Evolutionary conservation across 2,113 vertebrate species (phyloP), one percentile per base, ranked within the genome.

Genomic region (Oryzias melastigma): DNA sequence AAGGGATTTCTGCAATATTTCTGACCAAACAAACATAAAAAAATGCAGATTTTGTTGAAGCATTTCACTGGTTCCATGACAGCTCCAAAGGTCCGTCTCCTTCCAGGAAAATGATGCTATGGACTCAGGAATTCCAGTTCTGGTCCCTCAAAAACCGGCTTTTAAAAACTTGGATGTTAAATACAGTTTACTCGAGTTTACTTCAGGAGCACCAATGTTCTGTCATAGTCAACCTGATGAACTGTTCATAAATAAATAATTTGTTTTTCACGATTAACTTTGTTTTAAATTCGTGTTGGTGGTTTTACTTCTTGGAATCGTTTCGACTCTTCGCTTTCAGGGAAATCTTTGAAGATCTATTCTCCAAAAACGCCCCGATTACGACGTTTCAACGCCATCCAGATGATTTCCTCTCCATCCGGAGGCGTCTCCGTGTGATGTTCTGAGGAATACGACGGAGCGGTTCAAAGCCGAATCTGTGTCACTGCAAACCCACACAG

Each of bases 91-190:
- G 5, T 27, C 6, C 10, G n/a, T 35, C 8, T 35, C 29, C 7
- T 10, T 35, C 2, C 1, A 35, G 10, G 7, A 35, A 35, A 35
- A 35, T 35, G 29, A 58, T 27, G 16, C 7, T 29, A 16, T 17
- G 1, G 13, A 60, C 47, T 41, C 46, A 15, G 14, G 25, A 27
- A 27, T 27, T 27, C 25, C 18, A 40, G 35, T 50, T 50, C 19
- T 46, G n/a, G 2, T 53, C 3, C 20, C 47, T 19, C 46, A 18
- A 16, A 59, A 25, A 45, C 50, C 27, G 43, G 50, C 46, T 40
- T 50, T 78, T 59, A 58, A 40, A 27, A 40, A 18, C 18, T 22
- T 58, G 65, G 70, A 61, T 50, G 56, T 75, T 14, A 62, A 62
- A 47, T 52, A 4, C 56, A 60, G 29, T 47, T 50, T 51, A n/a